phyloP scores from a whole-genome alignment of 2,888 invertebrate species.

The Colletes collaris region DNA sequence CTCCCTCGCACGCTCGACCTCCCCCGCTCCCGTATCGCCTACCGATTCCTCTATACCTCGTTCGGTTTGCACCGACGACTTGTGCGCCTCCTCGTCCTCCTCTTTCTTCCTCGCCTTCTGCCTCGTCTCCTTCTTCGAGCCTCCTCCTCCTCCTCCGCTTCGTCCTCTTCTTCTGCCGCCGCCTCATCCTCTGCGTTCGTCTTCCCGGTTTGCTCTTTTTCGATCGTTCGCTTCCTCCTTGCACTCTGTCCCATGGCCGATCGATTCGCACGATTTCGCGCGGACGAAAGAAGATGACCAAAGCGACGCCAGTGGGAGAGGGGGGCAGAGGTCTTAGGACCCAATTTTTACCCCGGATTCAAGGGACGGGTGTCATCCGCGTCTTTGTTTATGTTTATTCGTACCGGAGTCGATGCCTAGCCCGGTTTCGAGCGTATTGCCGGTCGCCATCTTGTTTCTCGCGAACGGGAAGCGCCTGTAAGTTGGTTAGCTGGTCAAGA shows the following conservation, averaged over 20 bases:
- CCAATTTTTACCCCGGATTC: too few relatives aligned
- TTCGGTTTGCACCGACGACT: slow-evolving; percentile 69
- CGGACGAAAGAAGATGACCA: slow-evolving; percentile 46
- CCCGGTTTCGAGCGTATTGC: too few relatives aligned
- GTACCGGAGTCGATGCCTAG: too few relatives aligned
- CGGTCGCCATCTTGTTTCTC: too few relatives aligned
- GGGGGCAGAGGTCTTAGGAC: slow-evolving; percentile 14
- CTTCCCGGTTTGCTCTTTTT: slow-evolving; percentile 57
- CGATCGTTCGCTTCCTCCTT: slow-evolving; percentile 61
- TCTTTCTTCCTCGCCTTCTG: slow-evolving; percentile 18
- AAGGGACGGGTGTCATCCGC: too few relatives aligned
- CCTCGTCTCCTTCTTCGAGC: slow-evolving; percentile 45
- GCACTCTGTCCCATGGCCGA: slow-evolving; percentile 56
- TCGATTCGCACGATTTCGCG: slow-evolving; percentile 67
- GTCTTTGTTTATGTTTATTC: too few relatives aligned
- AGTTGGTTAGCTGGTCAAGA: too few relatives aligned
- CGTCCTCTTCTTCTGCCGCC: slow-evolving; percentile 10
- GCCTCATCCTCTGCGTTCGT: slow-evolving; percentile 38
- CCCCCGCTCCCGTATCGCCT: slow-evolving; percentile 78
- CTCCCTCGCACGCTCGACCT: slow-evolving; percentile 63
- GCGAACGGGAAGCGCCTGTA: too few relatives aligned
- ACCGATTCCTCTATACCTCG: slow-evolving; percentile 76
- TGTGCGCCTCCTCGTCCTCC: slow-evolving; percentile 38
- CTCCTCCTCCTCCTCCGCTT: slow-evolving; percentile 55
- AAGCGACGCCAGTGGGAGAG: slow-evolving; percentile 4